phyloP scores from a whole-genome alignment of 2,797 vertebrate genomes.

The Channa striata region DNA sequence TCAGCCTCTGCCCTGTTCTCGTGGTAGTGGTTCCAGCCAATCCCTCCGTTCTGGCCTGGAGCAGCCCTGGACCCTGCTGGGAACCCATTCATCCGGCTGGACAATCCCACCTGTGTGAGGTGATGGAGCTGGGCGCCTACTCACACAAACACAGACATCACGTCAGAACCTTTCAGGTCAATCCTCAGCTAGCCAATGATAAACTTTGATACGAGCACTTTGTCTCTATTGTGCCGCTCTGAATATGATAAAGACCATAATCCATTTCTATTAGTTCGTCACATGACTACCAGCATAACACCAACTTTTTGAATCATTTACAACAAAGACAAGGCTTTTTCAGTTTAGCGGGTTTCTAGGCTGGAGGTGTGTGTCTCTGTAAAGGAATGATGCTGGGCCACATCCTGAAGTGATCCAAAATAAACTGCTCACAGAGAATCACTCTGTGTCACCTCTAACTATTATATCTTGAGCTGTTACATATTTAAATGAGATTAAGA shows the following conservation, averaged over 20 bases:
- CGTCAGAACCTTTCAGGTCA: constrained; percentile 20
- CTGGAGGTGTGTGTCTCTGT: constrained; percentile 15
- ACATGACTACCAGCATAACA: constrained; percentile 18
- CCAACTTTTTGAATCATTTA: constrained; percentile 51
- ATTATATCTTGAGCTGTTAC: too few relatives aligned
- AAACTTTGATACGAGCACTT: constrained; percentile 35
- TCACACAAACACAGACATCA: constrained; percentile 43
- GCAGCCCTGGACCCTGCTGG: constrained; percentile 86
- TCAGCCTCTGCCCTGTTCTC: constrained; percentile 83
- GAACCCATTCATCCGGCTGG: constrained; percentile 90
- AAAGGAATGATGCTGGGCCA: not conserved
- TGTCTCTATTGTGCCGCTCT: constrained; percentile 20
- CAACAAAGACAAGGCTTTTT: constrained; percentile 25
- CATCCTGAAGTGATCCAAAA: constrained; percentile 1
- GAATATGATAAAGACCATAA: constrained; percentile 26
- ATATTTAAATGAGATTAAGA: not conserved
- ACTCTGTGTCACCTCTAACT: too few relatives aligned
- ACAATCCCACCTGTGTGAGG: constrained; percentile 93
- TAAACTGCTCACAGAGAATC: not conserved
- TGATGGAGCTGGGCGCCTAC: constrained; percentile 95
- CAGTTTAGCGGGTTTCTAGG: constrained; percentile 28
- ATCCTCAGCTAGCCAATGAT: constrained; percentile 22
- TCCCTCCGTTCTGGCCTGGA: constrained; percentile 85
- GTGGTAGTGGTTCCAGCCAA: constrained; percentile 90
- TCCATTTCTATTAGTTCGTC: constrained; percentile 49